These are phyloP conservation scores for Patagioenas fasciata DNA, from an alignment of 2,113 vertebrate genomes.

Conservation along the genomic window DNA sequence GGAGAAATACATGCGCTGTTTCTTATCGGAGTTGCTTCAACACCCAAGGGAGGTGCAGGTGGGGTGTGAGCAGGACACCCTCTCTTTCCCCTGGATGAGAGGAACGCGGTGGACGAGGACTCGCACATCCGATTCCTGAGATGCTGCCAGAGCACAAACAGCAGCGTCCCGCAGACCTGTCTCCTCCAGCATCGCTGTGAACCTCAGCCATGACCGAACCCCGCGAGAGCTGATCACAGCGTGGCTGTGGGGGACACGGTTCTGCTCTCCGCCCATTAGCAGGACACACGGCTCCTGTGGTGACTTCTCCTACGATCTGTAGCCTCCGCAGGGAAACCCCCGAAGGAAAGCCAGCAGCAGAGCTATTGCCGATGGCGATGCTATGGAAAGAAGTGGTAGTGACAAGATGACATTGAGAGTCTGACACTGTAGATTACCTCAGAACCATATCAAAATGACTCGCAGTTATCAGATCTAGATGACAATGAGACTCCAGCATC, in stretches of 20 bases:
- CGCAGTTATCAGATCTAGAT: conserved; percentile 49
- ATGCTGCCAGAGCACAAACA: background rate
- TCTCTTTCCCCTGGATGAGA: background rate
- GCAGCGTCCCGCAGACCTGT: background rate
- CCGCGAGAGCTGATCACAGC: background rate
- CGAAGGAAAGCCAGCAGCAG: conserved; percentile 13
- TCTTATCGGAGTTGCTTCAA: background rate
- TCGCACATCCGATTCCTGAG: background rate
- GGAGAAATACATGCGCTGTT: conserved; percentile 16
- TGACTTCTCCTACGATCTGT: background rate
- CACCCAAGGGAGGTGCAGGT: background rate
- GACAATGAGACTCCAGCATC: conserved; percentile 42
- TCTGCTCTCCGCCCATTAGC: background rate
- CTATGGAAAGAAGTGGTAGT: conserved; percentile 36
- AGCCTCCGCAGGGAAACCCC: background rate
- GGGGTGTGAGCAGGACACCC: background rate
- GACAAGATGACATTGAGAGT: conserved; percentile 58
- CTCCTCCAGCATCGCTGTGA: rapidly evolving
- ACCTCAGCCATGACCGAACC: background rate
- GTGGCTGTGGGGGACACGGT: rapidly evolving
- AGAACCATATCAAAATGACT: conserved; percentile 63
- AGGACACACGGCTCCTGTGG: rapidly evolving
- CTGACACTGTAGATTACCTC: conserved; percentile 61
- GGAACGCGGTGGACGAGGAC: background rate
- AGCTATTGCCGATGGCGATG: conserved; percentile 15